phyloP scores from a whole-genome alignment of 2,113 vertebrate species.

The Procavia capensis region DNA sequence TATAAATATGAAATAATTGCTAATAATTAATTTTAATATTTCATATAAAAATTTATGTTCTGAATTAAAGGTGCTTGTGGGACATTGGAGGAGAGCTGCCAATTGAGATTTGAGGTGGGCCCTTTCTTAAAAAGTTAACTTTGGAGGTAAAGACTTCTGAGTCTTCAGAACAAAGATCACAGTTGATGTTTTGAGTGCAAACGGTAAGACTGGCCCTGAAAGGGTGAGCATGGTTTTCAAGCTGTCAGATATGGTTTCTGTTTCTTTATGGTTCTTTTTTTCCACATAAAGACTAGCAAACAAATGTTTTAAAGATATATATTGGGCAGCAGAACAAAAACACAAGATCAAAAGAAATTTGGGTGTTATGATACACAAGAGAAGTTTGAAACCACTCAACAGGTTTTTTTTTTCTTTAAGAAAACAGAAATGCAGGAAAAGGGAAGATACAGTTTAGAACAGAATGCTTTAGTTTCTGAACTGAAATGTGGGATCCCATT shows the following conservation, averaged over 20 bases:
- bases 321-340: background rate
- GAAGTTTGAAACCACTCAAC: slow-evolving; percentile 47
- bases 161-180: background rate
- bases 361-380: slow-evolving; percentile 40
- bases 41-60: too few relatives aligned
- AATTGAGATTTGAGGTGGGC: background rate
- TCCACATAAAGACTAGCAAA: slow-evolving; percentile 31
- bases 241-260: background rate
- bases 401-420: background rate
- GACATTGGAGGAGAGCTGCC: background rate
- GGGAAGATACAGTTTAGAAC: slow-evolving; percentile 37
- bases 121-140: background rate
- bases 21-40: too few relatives aligned
- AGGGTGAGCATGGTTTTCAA: background rate
- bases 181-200: background rate
- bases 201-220: background rate
- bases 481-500: slow-evolving; percentile 52
- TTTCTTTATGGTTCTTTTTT: background rate
- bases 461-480: slow-evolving; percentile 69
- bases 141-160: background rate
- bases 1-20: too few relatives aligned
- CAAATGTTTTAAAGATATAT: background rate
- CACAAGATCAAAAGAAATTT: background rate
- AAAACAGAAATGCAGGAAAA: background rate
- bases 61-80: background rate